phyloP scores from a whole-genome alignment of 2,888 invertebrate genomes.

The Diarsia brunnea region DNA sequence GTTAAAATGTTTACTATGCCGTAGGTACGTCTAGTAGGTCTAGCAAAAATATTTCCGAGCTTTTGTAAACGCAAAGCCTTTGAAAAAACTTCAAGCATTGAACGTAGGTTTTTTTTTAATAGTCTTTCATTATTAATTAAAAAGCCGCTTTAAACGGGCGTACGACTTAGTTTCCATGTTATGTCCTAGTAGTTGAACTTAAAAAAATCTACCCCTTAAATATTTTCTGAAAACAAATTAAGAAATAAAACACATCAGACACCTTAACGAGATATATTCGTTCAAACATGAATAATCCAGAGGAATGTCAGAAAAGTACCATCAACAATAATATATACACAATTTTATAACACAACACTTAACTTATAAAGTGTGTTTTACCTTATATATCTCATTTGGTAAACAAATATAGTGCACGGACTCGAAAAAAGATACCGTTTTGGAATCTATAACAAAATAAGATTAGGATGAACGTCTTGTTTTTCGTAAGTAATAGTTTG shows the following conservation, averaged over 20 bases:
- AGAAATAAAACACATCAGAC: constrained; percentile 62
- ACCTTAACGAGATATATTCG: constrained; percentile 82
- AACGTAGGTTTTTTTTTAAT: too few relatives aligned
- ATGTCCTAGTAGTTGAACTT: neutral
- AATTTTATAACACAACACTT: constrained; percentile 72
- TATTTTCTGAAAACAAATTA: neutral
- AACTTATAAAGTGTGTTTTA: constrained; percentile 45
- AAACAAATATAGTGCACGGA: constrained; percentile 11
- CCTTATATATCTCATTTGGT: constrained; percentile 1
- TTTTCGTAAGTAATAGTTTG: neutral
- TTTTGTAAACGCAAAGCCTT: too few relatives aligned
- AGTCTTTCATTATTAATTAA: too few relatives aligned
- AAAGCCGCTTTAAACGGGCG: neutral
- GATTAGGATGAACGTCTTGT: neutral
- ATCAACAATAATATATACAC: constrained; percentile 72
- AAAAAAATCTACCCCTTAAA: neutral
- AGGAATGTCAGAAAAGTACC: constrained; percentile 84
- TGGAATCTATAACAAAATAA: neutral
- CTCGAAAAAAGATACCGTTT: neutral
- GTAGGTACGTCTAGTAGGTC: neutral
- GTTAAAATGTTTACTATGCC: too few relatives aligned
- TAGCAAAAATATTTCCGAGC: too few relatives aligned
- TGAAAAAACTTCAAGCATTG: too few relatives aligned
- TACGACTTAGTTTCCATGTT: neutral
- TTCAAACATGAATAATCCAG: constrained; percentile 81